Conservation (phyloP, 1,140 invertebrate species). For the Venturia canescens region DNA sequence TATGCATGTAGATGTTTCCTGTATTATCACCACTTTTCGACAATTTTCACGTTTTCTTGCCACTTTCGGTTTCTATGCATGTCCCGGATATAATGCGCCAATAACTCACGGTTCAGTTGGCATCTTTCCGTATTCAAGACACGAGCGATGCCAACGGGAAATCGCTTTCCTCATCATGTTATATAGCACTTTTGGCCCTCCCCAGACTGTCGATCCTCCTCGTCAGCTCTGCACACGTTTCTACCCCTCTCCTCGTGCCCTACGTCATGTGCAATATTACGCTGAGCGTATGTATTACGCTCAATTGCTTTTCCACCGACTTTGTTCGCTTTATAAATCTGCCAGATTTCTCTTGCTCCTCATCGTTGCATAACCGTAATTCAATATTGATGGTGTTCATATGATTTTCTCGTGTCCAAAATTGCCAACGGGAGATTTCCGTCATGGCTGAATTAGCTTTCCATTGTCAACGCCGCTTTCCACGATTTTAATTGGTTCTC, state of each 20-base stretch:
- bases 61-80: constrained; percentile 28
- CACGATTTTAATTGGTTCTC: too few species aligned
- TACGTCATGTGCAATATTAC: neutral
- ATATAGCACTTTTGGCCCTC: constrained; percentile 11
- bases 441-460: too few species aligned
- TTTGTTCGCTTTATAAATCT: too few species aligned
- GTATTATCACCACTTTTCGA: constrained; percentile 23
- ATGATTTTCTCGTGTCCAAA: too few species aligned
- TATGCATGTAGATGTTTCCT: neutral
- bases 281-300: too few species aligned
- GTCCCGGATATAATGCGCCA: constrained; percentile 55
- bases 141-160: constrained; percentile 29
- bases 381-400: too few species aligned
- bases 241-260: neutral
- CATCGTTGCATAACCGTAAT: too few species aligned
- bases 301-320: too few species aligned
- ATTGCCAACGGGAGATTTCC: too few species aligned
- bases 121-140: constrained; percentile 56
- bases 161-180: constrained; percentile 24
- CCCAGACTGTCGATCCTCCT: neutral
- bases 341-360: too few species aligned
- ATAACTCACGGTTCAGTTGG: constrained; percentile 51
- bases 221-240: constrained; percentile 4
- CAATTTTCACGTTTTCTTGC: constrained; percentile 22
- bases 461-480: too few species aligned